Evolutionary conservation across 1,140 invertebrate genomes (phyloP).

Genomic region (Temnothorax nylanderi): DNA sequence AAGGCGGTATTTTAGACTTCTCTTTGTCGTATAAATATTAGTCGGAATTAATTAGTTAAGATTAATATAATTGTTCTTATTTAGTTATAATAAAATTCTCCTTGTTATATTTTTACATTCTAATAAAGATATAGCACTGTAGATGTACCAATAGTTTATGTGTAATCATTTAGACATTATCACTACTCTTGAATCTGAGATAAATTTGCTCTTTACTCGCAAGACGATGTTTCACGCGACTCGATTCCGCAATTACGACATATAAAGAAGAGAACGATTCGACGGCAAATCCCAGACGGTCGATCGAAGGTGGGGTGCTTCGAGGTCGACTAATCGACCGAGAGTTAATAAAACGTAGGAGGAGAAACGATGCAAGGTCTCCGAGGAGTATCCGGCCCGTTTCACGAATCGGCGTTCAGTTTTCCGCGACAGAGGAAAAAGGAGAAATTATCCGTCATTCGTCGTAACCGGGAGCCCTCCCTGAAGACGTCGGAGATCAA

Average conservation of each 20-base stretch:
- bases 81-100: not conserved
- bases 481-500: constrained; percentile 61
- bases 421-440: constrained; percentile 52
- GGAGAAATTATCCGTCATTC: constrained; percentile 74
- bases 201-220: constrained; percentile 16
- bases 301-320: constrained; percentile 55
- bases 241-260: constrained; percentile 26
- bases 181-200: not conserved
- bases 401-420: constrained; percentile 10
- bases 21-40: not conserved
- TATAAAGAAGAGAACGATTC: constrained; percentile 63
- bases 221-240: not conserved
- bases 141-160: not conserved
- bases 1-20: not conserved
- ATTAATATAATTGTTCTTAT: not conserved
- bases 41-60: not conserved
- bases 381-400: constrained; percentile 53
- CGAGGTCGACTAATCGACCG: constrained; percentile 70
- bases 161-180: not conserved
- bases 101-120: not conserved
- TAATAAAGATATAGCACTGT: not conserved
- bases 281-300: constrained; percentile 67
- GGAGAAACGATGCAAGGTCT: constrained; percentile 65
- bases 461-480: constrained; percentile 58
- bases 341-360: constrained; percentile 73